phyloP scores from a whole-genome alignment of 2,888 invertebrate genomes.

The Acronicta alni region DNA sequence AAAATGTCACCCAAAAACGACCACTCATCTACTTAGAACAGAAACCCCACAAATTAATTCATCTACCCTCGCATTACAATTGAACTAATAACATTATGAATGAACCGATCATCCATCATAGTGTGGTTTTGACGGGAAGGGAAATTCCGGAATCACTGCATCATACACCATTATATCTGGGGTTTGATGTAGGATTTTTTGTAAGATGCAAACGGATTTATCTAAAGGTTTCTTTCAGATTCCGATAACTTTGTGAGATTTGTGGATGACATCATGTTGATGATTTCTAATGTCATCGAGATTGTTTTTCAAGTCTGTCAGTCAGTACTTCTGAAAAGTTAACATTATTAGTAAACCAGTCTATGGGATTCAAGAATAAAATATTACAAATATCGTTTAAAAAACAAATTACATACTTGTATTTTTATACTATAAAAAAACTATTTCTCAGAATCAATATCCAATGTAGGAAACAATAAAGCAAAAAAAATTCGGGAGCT shows the following conservation, averaged over 20 bases:
- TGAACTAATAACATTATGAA: slow-evolving; percentile 71
- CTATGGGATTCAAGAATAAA: too few relatives aligned
- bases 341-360: too few relatives aligned
- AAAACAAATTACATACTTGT: background rate
- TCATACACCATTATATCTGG: slow-evolving; percentile 65
- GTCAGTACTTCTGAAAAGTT: too few relatives aligned
- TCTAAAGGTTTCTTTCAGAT: slow-evolving; percentile 17
- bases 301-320: background rate
- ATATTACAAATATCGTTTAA: too few relatives aligned
- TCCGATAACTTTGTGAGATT: background rate
- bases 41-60: slow-evolving; percentile 52
- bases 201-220: slow-evolving; percentile 22
- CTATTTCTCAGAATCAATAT: background rate
- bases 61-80: slow-evolving; percentile 53
- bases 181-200: slow-evolving; percentile 38
- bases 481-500: slow-evolving; percentile 35
- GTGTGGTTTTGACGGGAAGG: slow-evolving; percentile 56
- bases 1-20: slow-evolving; percentile 29
- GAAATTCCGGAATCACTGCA: slow-evolving; percentile 63
- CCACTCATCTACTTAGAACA: slow-evolving; percentile 36
- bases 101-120: slow-evolving; percentile 65
- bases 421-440: background rate
- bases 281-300: background rate
- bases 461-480: slow-evolving; percentile 18
- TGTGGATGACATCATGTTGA: background rate